Evolutionary conservation across 2,888 invertebrate genomes (phyloP), one percentile per base, ranked within the genome.

Genomic region (Galerucella calmariensis): DNA sequence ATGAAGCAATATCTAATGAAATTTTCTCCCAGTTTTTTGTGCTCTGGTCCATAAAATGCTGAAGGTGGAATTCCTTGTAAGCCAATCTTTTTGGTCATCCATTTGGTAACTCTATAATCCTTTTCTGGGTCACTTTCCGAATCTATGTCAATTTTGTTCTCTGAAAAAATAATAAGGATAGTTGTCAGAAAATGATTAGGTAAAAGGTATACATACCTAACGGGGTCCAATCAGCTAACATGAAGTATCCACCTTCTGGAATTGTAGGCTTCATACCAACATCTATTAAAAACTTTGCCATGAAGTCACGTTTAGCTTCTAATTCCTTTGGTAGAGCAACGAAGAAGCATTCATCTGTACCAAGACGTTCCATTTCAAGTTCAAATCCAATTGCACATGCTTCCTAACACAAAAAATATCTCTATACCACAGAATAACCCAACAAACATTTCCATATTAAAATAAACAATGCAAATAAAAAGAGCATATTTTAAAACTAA

Each of bases 171-270:
- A 68, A 46, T 58, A 68, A 46, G 35, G 2, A 62, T 8, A 41
- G 6, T 41, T 8, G 35, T 35, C 4, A 35, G 35, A 5, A 27
- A 27, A 27, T 27, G 27, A 27, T 27, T 27, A 27, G 27, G 27
- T 27, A 2, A 27, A 27, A 27, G 2, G 27, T 27, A 27, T 35
- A 6, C 84, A 87, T 85, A 93, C 94, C 91, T 77, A 97, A 87
- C 6, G 92, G 89, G 11, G 94, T 92, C 93, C 96, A 97, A 88
- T 99, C 97, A 1, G 98, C 98, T 69, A 99, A 86, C 90, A 99
- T 94, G 85, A 99, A 99, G 88, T 98, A 99, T 0, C 99, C 99
- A 3, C 97, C 98, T 81, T 99, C 97, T 0, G 99, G 99, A 72
- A 98, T 89, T 0, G 95, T 95, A 0, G 98, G 97, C 56, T 91